These are phyloP conservation scores for Aphaenogaster rudis DNA, from an alignment of 1,140 invertebrate genomes.

Conservation along the genomic window DNA sequence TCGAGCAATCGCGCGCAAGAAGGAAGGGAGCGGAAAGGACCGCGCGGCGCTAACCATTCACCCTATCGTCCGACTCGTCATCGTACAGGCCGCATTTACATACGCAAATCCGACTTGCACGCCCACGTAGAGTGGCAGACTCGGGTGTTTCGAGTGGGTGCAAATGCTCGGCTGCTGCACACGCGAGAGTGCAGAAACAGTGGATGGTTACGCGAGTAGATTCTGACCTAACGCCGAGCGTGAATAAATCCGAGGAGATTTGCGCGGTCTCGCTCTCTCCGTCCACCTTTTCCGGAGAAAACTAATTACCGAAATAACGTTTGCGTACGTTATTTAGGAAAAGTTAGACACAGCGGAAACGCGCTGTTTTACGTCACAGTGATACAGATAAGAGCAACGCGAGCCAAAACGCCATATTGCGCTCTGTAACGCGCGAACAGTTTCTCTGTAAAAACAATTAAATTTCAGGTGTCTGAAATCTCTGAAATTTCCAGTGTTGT, in stretches of 20 bases:
- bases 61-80: slow-evolving; percentile 41
- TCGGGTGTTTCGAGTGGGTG: slow-evolving; percentile 16
- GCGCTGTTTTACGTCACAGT: slow-evolving; percentile 9
- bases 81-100: slow-evolving; percentile 56
- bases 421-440: background rate
- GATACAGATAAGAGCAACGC: slow-evolving; percentile 7
- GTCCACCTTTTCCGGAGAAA: slow-evolving; percentile 3
- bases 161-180: slow-evolving; percentile 14
- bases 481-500: background rate
- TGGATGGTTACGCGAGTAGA: slow-evolving; percentile 44
- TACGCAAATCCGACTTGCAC: slow-evolving; percentile 38
- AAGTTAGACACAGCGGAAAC: slow-evolving; percentile 18
- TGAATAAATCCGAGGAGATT: slow-evolving; percentile 58
- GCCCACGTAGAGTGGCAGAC: background rate
- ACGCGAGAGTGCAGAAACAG: slow-evolving; percentile 37
- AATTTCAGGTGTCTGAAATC: background rate
- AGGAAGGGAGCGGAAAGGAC: background rate
- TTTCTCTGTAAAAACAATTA: slow-evolving; percentile 22
- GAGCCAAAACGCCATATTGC: background rate
- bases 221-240: slow-evolving; percentile 39
- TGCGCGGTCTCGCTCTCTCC: background rate
- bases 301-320: slow-evolving; percentile 59
- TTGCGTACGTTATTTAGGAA: slow-evolving; percentile 37
- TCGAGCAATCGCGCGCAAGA: slow-evolving; percentile 22
- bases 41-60: background rate